Evolutionary conservation across 2,797 vertebrate genomes (phyloP).

Genomic region (Xyrichtys novacula): DNA sequence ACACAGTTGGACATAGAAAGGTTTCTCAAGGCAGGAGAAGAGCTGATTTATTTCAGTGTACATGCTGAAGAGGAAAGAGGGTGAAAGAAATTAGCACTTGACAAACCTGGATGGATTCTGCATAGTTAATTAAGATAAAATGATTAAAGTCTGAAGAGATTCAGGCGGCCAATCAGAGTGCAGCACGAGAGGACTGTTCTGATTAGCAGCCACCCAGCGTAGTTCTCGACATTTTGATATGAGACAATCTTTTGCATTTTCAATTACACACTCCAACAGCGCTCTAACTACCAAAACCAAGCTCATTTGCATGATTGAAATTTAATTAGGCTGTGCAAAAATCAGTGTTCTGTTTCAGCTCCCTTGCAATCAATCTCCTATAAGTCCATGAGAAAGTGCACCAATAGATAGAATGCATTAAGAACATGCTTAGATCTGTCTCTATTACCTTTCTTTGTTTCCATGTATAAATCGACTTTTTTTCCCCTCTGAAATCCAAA

Average conservation of each 20-base stretch:
- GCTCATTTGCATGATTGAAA: slow-evolving; percentile 89
- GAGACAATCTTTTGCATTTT: slow-evolving; percentile 86
- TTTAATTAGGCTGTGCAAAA: slow-evolving; percentile 84
- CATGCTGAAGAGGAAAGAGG: slow-evolving; percentile 27
- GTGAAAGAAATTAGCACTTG: slow-evolving; percentile 67
- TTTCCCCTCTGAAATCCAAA: no score
- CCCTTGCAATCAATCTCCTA: slow-evolving; percentile 61
- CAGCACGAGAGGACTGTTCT: no score
- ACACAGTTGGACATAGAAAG: no score
- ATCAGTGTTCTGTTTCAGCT: slow-evolving; percentile 68
- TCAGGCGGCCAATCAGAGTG: slow-evolving; percentile 68
- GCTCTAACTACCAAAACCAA: slow-evolving; percentile 86
- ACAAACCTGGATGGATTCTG: no score
- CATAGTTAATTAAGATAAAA: slow-evolving; percentile 89
- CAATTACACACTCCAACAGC: slow-evolving; percentile 89
- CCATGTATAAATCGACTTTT: no score
- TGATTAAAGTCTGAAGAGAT: slow-evolving; percentile 83
- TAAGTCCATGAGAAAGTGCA: slow-evolving; percentile 39
- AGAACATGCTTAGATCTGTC: no score
- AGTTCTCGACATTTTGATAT: slow-evolving; percentile 83
- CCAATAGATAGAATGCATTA: no score
- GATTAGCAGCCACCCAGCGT: no score
- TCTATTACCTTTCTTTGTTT: no score
- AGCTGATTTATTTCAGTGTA: slow-evolving; percentile 4
- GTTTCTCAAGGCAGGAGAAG: slow-evolving; percentile 67